Conservation (phyloP, 2,113 vertebrate species). For the Brienomyrus brachyistius region DNA sequence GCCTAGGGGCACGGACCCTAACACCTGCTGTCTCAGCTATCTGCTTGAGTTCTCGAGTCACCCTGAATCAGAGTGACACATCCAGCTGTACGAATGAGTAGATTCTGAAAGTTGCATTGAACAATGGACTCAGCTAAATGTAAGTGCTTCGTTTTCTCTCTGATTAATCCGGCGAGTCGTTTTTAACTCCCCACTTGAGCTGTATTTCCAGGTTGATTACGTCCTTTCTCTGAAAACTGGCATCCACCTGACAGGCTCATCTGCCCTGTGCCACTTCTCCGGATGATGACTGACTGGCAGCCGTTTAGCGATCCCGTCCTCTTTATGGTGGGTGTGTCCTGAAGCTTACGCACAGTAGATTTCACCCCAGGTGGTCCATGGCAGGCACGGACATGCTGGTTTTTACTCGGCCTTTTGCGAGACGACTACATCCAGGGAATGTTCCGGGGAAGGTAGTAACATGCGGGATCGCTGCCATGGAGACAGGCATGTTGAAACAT, state of each 20-base stretch:
- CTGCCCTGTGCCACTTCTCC: background rate
- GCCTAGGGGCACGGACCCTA: background rate
- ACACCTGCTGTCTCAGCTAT: background rate
- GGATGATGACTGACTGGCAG: background rate
- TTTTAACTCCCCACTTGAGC: background rate
- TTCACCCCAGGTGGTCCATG: background rate
- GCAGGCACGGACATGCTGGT: background rate
- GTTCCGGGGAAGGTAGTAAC: background rate
- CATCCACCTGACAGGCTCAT: background rate
- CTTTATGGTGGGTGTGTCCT: background rate
- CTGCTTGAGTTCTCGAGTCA: background rate
- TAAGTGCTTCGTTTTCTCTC: background rate
- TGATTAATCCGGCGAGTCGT: background rate
- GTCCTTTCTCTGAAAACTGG: background rate
- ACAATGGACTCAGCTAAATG: background rate
- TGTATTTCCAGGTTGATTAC: background rate
- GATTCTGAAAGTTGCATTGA: background rate
- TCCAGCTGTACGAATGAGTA: background rate
- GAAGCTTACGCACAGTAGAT: background rate
- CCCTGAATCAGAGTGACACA: background rate
- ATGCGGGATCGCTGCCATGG: background rate
- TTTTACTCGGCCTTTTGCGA: background rate
- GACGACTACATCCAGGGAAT: background rate
- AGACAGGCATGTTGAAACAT: background rate
- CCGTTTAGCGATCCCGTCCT: background rate